phyloP scores from a whole-genome alignment of 2,113 vertebrate genomes.

The Istiophorus platypterus region DNA sequence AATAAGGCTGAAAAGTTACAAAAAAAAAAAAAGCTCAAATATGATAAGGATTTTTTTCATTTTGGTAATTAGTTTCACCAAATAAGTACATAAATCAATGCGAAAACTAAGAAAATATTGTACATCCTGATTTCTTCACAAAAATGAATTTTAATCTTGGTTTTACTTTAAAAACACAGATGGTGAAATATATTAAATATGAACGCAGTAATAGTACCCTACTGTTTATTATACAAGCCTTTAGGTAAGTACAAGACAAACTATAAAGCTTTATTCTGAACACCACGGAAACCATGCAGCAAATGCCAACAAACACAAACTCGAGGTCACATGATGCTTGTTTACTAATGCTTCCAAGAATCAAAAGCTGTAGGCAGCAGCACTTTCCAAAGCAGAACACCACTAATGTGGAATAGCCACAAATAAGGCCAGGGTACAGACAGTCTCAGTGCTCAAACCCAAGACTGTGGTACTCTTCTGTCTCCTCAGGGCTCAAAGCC shows the following conservation, averaged over 20 bases:
- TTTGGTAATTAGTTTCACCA: no score
- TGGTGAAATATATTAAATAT: background rate
- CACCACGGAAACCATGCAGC: constrained; percentile 39
- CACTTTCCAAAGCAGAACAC: constrained; percentile 51
- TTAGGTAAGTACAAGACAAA: constrained; percentile 14
- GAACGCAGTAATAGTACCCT: background rate
- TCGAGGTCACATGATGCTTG: constrained; percentile 45
- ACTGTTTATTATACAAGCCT: constrained; percentile 19
- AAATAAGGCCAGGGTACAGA: constrained; percentile 38
- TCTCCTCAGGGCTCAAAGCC: constrained; percentile 22
- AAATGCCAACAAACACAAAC: constrained; percentile 56
- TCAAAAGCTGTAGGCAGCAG: constrained; percentile 36
- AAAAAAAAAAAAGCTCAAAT: no score
- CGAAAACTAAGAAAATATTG: background rate
- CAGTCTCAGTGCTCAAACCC: constrained; percentile 29
- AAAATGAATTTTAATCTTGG: background rate
- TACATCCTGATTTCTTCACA: background rate
- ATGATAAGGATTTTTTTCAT: no score
- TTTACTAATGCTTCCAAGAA: constrained; percentile 57
- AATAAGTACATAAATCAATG: no score
- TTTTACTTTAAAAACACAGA: background rate
- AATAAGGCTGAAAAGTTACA: no score
- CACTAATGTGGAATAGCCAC: constrained; percentile 29
- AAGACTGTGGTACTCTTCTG: constrained; percentile 40
- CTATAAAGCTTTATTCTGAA: constrained; percentile 31